Conservation (phyloP, 2,888 invertebrate genomes). For the Drosophila setosimentum region DNA sequence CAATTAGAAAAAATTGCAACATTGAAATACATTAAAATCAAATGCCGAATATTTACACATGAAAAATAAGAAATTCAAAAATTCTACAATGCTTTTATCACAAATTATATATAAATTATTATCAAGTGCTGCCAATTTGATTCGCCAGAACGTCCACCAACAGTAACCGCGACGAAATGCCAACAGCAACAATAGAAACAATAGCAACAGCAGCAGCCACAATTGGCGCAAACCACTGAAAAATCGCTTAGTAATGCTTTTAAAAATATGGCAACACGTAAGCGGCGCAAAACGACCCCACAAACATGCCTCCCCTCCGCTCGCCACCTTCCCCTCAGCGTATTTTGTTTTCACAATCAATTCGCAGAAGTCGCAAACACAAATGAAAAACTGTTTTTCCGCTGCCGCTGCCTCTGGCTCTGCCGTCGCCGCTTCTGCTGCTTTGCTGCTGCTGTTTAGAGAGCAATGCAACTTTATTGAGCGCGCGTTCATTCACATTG, state of each 20-base stretch:
- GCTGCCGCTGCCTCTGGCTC: slow-evolving; percentile 12
- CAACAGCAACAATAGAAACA: background rate
- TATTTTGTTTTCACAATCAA: slow-evolving; percentile 73
- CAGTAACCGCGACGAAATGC: slow-evolving; percentile 22
- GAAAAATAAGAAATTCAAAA: slow-evolving; percentile 1
- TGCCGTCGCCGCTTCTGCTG: slow-evolving; percentile 19
- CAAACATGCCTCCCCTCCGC: background rate
- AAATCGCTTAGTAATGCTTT: slow-evolving; percentile 79
- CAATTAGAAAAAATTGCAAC: slow-evolving; percentile 9
- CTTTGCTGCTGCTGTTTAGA: slow-evolving; percentile 32
- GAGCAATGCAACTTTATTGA: slow-evolving; percentile 66
- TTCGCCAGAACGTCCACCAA: slow-evolving; percentile 51
- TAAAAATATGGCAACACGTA: slow-evolving; percentile 82
- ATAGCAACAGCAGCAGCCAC: slow-evolving; percentile 19
- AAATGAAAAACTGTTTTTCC: slow-evolving; percentile 66
- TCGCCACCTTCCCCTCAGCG: slow-evolving; percentile 32
- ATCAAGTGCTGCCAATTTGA: slow-evolving; percentile 67
- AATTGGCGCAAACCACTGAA: slow-evolving; percentile 43
- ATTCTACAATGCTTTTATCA: slow-evolving; percentile 60
- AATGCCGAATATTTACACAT: background rate
- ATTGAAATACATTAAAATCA: slow-evolving; percentile 11
- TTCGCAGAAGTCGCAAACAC: slow-evolving; percentile 46
- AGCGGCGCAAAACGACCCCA: slow-evolving; percentile 51
- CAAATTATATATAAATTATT: slow-evolving; percentile 71
- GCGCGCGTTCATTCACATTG: slow-evolving; percentile 74